Evolutionary conservation across 2,888 invertebrate species (phyloP).

Genomic region (Sarcophaga carnaria): DNA sequence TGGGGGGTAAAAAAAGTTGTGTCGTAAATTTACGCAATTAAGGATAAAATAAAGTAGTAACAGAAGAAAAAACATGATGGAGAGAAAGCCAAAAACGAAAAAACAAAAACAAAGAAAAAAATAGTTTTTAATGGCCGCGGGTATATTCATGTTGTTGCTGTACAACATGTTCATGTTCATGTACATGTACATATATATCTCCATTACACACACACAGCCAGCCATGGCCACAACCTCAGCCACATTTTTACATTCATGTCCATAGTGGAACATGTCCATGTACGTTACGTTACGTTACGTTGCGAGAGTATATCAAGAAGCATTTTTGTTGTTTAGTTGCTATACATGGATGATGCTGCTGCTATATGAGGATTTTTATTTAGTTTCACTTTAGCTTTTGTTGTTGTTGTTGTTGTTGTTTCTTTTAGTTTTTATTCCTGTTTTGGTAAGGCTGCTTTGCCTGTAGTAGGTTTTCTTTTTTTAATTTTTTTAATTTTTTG

Average conservation of each 20-base stretch:
- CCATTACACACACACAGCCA: too few species aligned
- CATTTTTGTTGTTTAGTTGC: slow-evolving; percentile 14
- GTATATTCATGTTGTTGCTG: slow-evolving; percentile 44
- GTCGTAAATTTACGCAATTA: slow-evolving; percentile 70
- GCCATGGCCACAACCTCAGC: slow-evolving; percentile 13
- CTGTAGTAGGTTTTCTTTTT: slow-evolving; percentile 21
- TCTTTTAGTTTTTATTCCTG: neutral
- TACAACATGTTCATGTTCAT: slow-evolving; percentile 45
- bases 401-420: neutral
- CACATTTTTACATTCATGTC: slow-evolving; percentile 21
- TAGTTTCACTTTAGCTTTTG: slow-evolving; percentile 14
- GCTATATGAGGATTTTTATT: slow-evolving; percentile 58
- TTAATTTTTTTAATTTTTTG: neutral
- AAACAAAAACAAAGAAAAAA: slow-evolving; percentile 25
- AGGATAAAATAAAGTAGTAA: slow-evolving; percentile 51
- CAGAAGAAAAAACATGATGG: neutral
- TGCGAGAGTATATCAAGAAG: slow-evolving; percentile 46
- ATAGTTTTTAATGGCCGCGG: slow-evolving; percentile 69
- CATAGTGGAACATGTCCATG: slow-evolving; percentile 37
- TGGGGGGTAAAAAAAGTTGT: slow-evolving; percentile 44
- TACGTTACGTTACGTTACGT: slow-evolving; percentile 28
- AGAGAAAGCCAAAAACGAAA: neutral
- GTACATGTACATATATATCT: neutral
- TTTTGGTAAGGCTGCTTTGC: slow-evolving; percentile 47
- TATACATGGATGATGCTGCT: neutral